Evolutionary conservation across 2,113 vertebrate genomes (phyloP), one percentile per base, ranked within the genome.

Genomic region (Rattus rattus): DNA sequence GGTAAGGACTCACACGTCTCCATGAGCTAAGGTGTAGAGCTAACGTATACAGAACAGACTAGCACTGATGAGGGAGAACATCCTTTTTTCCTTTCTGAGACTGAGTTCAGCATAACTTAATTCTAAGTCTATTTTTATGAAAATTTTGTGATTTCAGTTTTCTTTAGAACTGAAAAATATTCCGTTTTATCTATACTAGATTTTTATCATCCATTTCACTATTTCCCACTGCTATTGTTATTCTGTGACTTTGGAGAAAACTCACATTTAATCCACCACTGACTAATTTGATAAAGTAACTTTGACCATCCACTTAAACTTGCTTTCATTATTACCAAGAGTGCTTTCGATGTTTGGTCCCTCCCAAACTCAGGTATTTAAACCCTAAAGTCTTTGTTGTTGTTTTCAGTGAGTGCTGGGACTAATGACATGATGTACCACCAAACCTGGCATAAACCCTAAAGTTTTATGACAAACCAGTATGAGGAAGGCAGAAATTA

Each of bases 251-350:
- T 54, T 11, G 17, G 88, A 76, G 93, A 88, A n/a, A 81, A 75
- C 5, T 19, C 49, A 49, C 9, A 63, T 69, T 91, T 93, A 95
- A 22, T 84, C 69, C n/a, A 91, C 33, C 84, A 88, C 39, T 33
- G 30, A 69, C 67, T 72, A 19, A 49, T 76, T 63, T 72, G 86
- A 92, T 87, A 24, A 94, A 92, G 28, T 72, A 30, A 70, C 81
- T 95, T 87, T 39, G 87, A 94, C 80, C 90, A 94, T 12, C 10
- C 54, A 88, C 33, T 80, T 94, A 90, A 90, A 94, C 6, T 75
- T 61, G 88, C 39, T 69, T 83, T 83, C 63, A 39, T 30, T 52
- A 67, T 39, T 80, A 30, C 22, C 90, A 79, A 95, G 69, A 26
- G 69, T 54, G 3, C 19, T 65, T 39, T 61, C 59, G 24, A 22